phyloP scores from a whole-genome alignment of 2,888 invertebrate genomes.

The Homarus gammarus region DNA sequence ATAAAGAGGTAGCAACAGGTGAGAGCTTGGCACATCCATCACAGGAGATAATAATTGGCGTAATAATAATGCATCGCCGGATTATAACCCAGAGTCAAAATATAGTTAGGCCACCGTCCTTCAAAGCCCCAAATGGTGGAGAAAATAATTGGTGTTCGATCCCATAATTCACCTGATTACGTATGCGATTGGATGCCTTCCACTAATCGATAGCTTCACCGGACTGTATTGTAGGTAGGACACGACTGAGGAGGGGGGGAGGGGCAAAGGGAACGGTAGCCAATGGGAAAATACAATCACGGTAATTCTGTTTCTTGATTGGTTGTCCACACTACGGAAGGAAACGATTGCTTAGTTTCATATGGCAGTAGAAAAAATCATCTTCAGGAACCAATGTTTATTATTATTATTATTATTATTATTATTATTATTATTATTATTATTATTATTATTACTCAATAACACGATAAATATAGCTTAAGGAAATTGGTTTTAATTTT shows the following conservation, averaged over 20 bases:
- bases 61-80: neutral
- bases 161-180: conserved; percentile 12
- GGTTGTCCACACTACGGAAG: neutral
- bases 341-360: too few relatives aligned
- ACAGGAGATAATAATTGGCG: neutral
- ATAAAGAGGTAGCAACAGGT: too few relatives aligned
- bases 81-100: neutral
- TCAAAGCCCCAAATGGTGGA: neutral
- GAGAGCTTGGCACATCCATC: too few relatives aligned
- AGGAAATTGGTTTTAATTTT: too few relatives aligned
- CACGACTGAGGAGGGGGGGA: neutral
- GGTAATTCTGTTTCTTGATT: neutral
- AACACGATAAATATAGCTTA: too few relatives aligned
- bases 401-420: too few relatives aligned
- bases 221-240: too few relatives aligned
- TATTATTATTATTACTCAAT: too few relatives aligned
- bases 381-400: too few relatives aligned
- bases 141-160: conserved; percentile 10
- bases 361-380: too few relatives aligned
- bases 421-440: too few relatives aligned
- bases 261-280: neutral
- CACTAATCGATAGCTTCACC: neutral
- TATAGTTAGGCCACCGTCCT: neutral
- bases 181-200: conserved; percentile 1
- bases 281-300: neutral